Conservation (phyloP, 2,888 invertebrate species). For the Sarcophaga carnaria region DNA sequence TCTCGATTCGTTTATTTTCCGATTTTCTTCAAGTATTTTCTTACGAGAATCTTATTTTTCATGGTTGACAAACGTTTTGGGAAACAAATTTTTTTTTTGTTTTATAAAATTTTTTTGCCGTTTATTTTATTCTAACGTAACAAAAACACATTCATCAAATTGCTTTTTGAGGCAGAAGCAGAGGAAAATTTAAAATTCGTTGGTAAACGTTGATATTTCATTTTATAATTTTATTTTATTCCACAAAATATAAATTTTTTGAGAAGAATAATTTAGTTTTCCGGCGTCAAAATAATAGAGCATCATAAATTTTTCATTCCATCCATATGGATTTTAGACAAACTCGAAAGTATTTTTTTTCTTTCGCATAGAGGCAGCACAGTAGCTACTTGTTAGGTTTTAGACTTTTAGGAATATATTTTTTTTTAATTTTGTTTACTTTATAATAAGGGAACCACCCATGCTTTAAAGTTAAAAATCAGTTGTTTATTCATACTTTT, state of each 20-base stretch:
- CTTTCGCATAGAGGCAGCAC: too few relatives aligned
- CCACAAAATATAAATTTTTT: slow-evolving; percentile 22
- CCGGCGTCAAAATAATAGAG: slow-evolving; percentile 48
- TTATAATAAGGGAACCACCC: too few relatives aligned
- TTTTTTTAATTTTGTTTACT: too few relatives aligned
- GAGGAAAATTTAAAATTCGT: background rate
- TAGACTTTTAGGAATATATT: too few relatives aligned
- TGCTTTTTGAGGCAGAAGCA: slow-evolving; percentile 33
- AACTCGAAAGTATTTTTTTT: too few relatives aligned
- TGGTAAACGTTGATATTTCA: background rate
- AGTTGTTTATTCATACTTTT: too few relatives aligned
- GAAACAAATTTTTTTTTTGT: slow-evolving; percentile 70
- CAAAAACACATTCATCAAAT: slow-evolving; percentile 79
- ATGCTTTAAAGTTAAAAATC: too few relatives aligned
- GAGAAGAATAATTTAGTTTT: slow-evolving; percentile 37
- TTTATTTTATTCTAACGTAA: slow-evolving; percentile 56
- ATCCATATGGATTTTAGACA: background rate
- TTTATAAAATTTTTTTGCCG: slow-evolving; percentile 67
- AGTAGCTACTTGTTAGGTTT: too few relatives aligned
- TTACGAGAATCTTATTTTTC: slow-evolving; percentile 48
- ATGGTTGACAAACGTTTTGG: slow-evolving; percentile 73
- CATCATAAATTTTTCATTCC: slow-evolving; percentile 48
- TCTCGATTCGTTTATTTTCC: background rate
- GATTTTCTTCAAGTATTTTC: slow-evolving; percentile 37
- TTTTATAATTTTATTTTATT: slow-evolving; percentile 19